Conservation (phyloP, 2,888 invertebrate species). For the Lepidochrysops patricia region DNA sequence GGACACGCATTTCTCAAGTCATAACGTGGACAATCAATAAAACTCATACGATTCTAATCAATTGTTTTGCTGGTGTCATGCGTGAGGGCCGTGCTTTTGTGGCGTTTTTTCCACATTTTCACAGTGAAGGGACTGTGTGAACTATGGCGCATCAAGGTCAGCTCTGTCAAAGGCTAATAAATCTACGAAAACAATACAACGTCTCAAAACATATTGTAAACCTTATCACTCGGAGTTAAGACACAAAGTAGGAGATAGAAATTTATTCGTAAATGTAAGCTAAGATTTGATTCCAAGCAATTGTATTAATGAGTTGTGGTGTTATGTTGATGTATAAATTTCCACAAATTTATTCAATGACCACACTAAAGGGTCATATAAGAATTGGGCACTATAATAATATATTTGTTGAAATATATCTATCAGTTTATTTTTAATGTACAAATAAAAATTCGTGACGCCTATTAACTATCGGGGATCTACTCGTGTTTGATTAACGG, state of each 20-base stretch:
- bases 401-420: neutral
- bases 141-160: conserved; percentile 64
- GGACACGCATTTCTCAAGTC: conserved; percentile 55
- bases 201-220: conserved; percentile 16
- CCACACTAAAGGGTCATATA: neutral
- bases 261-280: conserved; percentile 8
- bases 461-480: neutral
- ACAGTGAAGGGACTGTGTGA: conserved; percentile 72
- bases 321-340: neutral
- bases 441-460: neutral
- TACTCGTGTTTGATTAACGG: neutral
- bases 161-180: conserved; percentile 54
- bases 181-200: conserved; percentile 22
- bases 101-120: conserved; percentile 66
- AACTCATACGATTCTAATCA: conserved; percentile 62
- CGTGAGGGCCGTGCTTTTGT: conserved; percentile 62
- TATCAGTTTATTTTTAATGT: neutral
- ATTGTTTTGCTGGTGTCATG: conserved; percentile 61
- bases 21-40: conserved; percentile 63
- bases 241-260: conserved; percentile 20
- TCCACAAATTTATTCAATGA: conserved; percentile 9
- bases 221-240: conserved; percentile 21
- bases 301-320: conserved; percentile 1
- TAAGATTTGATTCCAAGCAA: conserved; percentile 14
- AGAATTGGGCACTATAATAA: neutral